Percentiles rank a stretch among this genome's conserved stretches.
phyloP scores from a whole-genome alignment of 2,888 invertebrate genomes.

The Erebia aethiops region DNA sequence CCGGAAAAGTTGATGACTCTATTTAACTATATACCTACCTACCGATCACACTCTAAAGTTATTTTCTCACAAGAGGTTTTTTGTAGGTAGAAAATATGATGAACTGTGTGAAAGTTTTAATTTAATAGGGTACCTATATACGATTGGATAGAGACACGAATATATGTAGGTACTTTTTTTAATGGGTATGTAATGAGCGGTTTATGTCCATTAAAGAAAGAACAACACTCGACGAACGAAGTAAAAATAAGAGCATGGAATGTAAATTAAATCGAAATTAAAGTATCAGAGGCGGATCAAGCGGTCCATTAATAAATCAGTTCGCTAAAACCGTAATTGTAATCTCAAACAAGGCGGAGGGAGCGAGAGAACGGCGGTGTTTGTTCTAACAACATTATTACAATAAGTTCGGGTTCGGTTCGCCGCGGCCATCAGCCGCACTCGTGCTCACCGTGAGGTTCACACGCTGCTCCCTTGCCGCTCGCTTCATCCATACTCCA shows the following conservation, averaged over 20 bases:
- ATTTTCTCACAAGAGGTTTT: too few relatives aligned
- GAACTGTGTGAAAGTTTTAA: too few relatives aligned
- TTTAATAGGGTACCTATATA: too few relatives aligned
- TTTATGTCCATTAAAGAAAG: not conserved
- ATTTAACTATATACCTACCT: too few relatives aligned
- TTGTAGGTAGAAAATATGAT: too few relatives aligned
- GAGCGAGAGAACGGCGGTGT: slow-evolving; percentile 69
- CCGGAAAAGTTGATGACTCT: too few relatives aligned
- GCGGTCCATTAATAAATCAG: slow-evolving; percentile 83
- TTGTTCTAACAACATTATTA: slow-evolving; percentile 83
- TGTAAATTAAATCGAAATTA: slow-evolving; percentile 80
- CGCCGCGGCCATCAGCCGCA: slow-evolving; percentile 52
- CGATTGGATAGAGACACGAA: too few relatives aligned
- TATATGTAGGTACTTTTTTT: too few relatives aligned
- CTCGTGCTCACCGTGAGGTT: slow-evolving; percentile 47
- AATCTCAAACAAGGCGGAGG: slow-evolving; percentile 75
- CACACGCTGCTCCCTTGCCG: slow-evolving; percentile 53
- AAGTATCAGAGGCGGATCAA: slow-evolving; percentile 81
- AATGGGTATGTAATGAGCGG: not conserved
- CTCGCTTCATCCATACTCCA: slow-evolving; percentile 36
- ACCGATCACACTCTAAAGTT: too few relatives aligned
- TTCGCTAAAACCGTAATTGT: slow-evolving; percentile 83
- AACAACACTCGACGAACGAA: slow-evolving; percentile 9
- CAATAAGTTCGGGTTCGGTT: slow-evolving; percentile 78
- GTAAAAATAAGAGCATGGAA: slow-evolving; percentile 44